Percentiles rank a stretch among this genome's conserved stretches.
These are phyloP conservation scores for Julus scandinavius DNA, from an alignment of 2,888 invertebrate genomes.

Conservation along the genomic window DNA sequence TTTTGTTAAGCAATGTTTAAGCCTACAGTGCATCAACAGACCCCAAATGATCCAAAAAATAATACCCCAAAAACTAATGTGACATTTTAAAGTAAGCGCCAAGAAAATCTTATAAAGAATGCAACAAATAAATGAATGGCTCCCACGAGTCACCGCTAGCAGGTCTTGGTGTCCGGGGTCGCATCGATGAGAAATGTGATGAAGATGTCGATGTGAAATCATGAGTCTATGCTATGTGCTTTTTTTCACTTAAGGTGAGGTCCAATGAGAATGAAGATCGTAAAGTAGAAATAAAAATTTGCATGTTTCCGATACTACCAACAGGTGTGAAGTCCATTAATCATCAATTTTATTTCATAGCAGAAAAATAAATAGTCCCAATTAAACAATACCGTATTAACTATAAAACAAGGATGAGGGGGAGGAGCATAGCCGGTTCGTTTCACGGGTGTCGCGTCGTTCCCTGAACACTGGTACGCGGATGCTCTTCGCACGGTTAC, in stretches of 20 bases:
- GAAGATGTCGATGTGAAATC: not conserved
- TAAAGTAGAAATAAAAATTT: constrained; percentile 5
- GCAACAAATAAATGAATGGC: not conserved
- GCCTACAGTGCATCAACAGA: constrained; percentile 15
- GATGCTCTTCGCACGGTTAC: not conserved
- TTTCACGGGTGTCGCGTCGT: not conserved
- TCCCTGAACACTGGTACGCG: not conserved
- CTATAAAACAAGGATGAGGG: constrained; percentile 7
- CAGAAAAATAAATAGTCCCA: constrained; percentile 39
- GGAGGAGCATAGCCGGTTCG: not conserved
- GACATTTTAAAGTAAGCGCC: not conserved
- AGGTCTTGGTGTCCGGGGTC: not conserved
- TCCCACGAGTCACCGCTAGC: not conserved
- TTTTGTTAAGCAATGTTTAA: not conserved
- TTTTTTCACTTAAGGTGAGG: not conserved
- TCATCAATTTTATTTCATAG: not conserved
- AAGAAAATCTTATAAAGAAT: not conserved
- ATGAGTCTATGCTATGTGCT: constrained; percentile 2
- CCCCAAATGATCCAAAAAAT: not conserved
- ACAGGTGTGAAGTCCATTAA: not conserved
- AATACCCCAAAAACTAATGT: not conserved
- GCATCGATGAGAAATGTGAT: constrained; percentile 15
- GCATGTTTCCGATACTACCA: constrained; percentile 1
- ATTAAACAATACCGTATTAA: not conserved
- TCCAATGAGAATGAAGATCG: not conserved